These are phyloP conservation scores for Papio anubis DNA, from an alignment of 2,113 vertebrate genomes.

Conservation along the genomic window DNA sequence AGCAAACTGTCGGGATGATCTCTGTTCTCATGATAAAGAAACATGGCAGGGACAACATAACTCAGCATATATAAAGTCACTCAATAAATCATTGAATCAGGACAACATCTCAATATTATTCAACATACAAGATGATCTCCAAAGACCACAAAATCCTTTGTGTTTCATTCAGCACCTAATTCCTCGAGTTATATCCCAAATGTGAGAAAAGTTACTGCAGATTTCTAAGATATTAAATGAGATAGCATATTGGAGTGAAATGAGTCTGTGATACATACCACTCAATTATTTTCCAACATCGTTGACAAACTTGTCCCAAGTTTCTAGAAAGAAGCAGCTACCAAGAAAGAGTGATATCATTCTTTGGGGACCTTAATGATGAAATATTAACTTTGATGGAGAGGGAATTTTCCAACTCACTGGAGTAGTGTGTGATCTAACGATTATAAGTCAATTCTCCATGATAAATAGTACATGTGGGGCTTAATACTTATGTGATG, in stretches of 20 bases:
- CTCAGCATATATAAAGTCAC: not conserved
- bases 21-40: not conserved
- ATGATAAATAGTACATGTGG: no score
- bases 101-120: not conserved
- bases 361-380: not conserved
- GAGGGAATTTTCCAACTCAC: not conserved
- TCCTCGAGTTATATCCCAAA: not conserved
- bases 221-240: not conserved
- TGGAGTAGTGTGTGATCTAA: not conserved
- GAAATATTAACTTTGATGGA: not conserved
- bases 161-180: not conserved
- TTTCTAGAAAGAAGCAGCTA: not conserved
- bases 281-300: not conserved
- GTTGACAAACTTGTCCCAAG: not conserved
- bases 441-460: not conserved
- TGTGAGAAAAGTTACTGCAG: not conserved
- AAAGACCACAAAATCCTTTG: not conserved
- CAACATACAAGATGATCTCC: not conserved
- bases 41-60: not conserved
- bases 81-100: not conserved
- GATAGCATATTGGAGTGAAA: not conserved
- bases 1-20: not conserved
- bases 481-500: no score
- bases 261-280: not conserved
- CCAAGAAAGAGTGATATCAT: not conserved